A percentile compares a stretch with the other conserved stretches of the same genome.
Conservation (phyloP, 2,888 invertebrate species). For the Xestia c-nigrum region DNA sequence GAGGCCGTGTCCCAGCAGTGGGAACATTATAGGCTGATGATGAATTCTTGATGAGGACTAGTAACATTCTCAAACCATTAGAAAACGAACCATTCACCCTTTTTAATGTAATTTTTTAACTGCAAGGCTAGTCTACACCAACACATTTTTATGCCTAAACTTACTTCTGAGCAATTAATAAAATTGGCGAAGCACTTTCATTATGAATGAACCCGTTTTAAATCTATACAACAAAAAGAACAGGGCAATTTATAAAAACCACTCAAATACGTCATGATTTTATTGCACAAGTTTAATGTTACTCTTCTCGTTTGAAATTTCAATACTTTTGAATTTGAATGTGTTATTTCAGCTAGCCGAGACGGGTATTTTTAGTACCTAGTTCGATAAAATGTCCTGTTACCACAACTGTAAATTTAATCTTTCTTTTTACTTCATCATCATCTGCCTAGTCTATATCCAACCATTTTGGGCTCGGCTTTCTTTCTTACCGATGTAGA, state of each 20-base stretch:
- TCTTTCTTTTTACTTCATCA: too few species aligned
- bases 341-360: not conserved
- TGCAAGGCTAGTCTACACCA: too few species aligned
- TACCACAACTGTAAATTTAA: not conserved
- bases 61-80: too few species aligned
- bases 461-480: too few species aligned
- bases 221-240: not conserved
- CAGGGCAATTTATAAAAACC: constrained; percentile 5
- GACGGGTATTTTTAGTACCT: not conserved
- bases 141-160: too few species aligned
- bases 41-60: too few species aligned
- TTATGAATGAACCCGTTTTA: not conserved
- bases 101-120: too few species aligned
- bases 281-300: constrained; percentile 5
- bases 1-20: too few species aligned
- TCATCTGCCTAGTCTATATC: too few species aligned
- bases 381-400: not conserved
- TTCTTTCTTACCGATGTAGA: too few species aligned
- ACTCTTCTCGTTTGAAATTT: not conserved
- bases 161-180: not conserved
- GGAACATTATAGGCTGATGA: too few species aligned
- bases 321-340: not conserved
- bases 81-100: too few species aligned
- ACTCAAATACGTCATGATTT: not conserved
- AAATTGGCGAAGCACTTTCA: not conserved